Percentiles rank a stretch among this genome's conserved stretches.
These are phyloP conservation scores for Nyctibius grandis DNA, from an alignment of 2,797 vertebrate genomes.

Conservation along the genomic window DNA sequence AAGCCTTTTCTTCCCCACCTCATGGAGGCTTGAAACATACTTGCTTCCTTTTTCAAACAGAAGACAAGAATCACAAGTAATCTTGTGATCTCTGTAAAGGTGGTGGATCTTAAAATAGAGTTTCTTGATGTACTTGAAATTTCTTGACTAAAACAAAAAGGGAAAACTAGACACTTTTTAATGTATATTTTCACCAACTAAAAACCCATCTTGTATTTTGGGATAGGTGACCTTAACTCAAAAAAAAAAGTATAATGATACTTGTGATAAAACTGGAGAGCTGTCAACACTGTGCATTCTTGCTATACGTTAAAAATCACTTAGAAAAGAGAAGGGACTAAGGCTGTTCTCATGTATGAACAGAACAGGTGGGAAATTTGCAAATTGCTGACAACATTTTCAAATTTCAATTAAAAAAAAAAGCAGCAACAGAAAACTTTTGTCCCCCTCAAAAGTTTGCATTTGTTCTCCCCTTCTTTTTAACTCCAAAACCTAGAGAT, in stretches of 20 bases:
- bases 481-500: neutral
- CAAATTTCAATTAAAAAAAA: neutral
- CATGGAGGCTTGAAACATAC: neutral
- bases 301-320: neutral
- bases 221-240: neutral
- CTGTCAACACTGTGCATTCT: conserved; percentile 21
- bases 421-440: neutral
- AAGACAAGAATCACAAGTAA: neutral
- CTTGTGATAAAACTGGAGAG: conserved; percentile 27
- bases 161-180: neutral
- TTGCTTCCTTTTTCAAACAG: neutral
- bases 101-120: conserved; percentile 35
- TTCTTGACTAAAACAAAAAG: neutral
- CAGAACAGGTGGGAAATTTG: conserved; percentile 20
- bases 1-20: neutral
- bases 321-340: neutral
- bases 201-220: neutral
- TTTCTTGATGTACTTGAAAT: neutral
- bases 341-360: neutral
- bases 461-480: neutral
- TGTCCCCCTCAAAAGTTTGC: fast-evolving
- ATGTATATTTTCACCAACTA: neutral
- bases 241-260: neutral
- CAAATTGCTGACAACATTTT: conserved; percentile 34
- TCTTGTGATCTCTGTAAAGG: neutral